Conservation (phyloP, 2,113 vertebrate genomes). For the Patagioenas fasciata region DNA sequence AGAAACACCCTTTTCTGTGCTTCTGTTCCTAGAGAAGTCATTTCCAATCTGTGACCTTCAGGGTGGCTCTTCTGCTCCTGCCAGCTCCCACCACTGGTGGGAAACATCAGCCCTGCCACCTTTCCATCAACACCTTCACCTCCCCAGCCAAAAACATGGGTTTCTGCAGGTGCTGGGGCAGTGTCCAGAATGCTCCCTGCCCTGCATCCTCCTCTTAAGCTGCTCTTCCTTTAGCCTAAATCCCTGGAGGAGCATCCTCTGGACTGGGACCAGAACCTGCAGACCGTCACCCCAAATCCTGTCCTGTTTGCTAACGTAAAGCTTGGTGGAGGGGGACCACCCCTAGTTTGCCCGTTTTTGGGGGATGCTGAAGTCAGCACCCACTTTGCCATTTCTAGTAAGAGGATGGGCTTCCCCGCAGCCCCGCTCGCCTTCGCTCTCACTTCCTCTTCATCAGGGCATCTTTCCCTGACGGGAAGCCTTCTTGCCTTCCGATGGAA, state of each 20-base stretch:
- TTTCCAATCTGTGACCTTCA: not conserved
- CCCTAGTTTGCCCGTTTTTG: not conserved
- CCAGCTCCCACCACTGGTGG: not conserved
- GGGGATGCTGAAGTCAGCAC: not conserved
- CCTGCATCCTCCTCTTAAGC: not conserved
- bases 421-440: not conserved
- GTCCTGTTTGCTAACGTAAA: not conserved
- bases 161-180: not conserved
- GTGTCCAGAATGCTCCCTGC: not conserved
- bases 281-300: not conserved
- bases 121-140: not conserved
- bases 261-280: not conserved
- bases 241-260: fast-evolving
- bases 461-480: not conserved
- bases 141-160: not conserved
- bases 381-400: not conserved
- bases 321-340: fast-evolving
- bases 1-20: fast-evolving
- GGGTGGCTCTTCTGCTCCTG: not conserved
- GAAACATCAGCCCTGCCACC: not conserved
- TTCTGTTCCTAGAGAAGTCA: not conserved
- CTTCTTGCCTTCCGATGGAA: not conserved
- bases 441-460: not conserved
- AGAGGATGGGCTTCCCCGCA: not conserved
- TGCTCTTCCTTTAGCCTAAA: not conserved